Base-by-base conservation (phyloP, 2,797 vertebrate species). In the Chromobotia macracanthus region DNA sequence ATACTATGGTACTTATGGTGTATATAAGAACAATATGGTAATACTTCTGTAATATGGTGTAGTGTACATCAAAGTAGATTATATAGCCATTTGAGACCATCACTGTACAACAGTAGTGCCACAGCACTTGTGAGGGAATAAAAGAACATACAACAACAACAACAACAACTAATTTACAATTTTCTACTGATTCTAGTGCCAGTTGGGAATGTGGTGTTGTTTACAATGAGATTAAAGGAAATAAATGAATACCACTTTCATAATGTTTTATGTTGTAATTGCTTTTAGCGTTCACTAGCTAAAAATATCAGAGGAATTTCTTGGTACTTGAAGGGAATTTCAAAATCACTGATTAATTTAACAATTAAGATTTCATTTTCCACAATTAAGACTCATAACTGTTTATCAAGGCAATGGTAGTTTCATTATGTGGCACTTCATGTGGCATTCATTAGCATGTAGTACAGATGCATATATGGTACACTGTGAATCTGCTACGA, bases 311-410 rank as follows among this genome's bases (percentile, higher is more conserved):
- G 60, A 64, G 28, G 72, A 16, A 16, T 3, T 10, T 75, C 19
- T 38, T 64, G 60, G n/a, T 64, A 12, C n/a, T 38, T 65, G 23
- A 53, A 38, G 13, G 53, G 19, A 64, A 65, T 53, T 75, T 65
- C n/a, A 23, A 46, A 53, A 51, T 41, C 50, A 0, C 71, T 13
- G 48, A 74, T 67, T 80, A 15, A 55, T 75, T 81, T 71, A 61
- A 35, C 38, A 81, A 79, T 75, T 71, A 81, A 35, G 50, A 48
- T 44, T 75, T 41, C 35, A 38, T 38, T 38, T 38, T 38, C 35
- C 35, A 38, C 6, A 38, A 7, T 38, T 38, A 38, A 7, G 6
- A 38, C 8, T 38, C 8, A 7, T 38, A 38, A 38, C n/a, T 38
- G 35, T 73, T 83, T 83, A 70, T 80, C 69, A 64, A 7, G 11